Base-by-base conservation (phyloP, 2,113 vertebrate genomes). In the Coreoperca whiteheadi region DNA sequence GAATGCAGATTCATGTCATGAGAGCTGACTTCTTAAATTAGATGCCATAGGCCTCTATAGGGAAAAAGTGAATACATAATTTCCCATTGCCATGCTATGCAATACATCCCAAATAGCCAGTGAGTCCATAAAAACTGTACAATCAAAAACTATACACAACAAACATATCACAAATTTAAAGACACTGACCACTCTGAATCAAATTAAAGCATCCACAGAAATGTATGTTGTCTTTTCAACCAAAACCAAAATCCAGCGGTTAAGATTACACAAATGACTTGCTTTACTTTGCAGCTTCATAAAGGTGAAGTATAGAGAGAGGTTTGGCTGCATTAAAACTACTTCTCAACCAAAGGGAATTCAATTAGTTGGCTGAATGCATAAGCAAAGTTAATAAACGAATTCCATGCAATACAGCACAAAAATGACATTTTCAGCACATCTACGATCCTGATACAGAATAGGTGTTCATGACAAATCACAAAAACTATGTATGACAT, bases 331-430 rank as follows among this genome's bases (percentile, higher is more conserved):
- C 41, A 75, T 73, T n/a, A 63, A 74, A 78, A 60, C 21, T 48
- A 65, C 68, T 85, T 78, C 30, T 43, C 76, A 69, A 70, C 74
- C 79, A 81, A 74, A 86, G 76, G 81, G 69, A 79, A 87, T 82
- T 65, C 75, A 88, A 87, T 89, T 87, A 87, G 79, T 80, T 81
- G 79, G 67, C 86, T 90, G 85, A 87, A 90, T 83, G 77, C 82
- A 82, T 75, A 72, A 74, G 71, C 50, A 69, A 81, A 82, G 48
- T 75, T 80, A 84, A 87, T 87, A 67, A 85, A 72, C 8, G 39
- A 79, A 60, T 32, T 32, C 32, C 72, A 89, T 79, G 73, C 78
- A 81, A 60, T n/a, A 57, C 48, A 1, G 68, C 43, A 67, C 32
- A 53, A 84, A 46, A 85, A 79, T 54, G 1, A 69, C 32, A 80